Conservation (phyloP, 2,888 invertebrate species). For the Notocelia uddmanniana region DNA sequence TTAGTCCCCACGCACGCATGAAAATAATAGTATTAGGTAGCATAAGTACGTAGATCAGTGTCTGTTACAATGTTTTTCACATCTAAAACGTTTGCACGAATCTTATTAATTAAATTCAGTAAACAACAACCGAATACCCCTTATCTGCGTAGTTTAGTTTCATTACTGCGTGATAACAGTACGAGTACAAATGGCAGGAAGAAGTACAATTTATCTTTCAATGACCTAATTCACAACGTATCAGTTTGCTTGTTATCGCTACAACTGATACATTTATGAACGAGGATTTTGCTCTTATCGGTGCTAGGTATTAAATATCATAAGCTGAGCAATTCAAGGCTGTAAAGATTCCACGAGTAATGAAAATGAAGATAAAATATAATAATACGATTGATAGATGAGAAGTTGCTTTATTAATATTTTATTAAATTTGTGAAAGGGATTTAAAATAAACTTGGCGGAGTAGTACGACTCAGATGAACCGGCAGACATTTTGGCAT, state of each 20-base stretch:
- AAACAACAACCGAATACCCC: constrained; percentile 8
- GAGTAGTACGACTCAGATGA: constrained; percentile 25
- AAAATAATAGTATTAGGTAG: too few relatives aligned
- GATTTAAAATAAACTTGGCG: constrained; percentile 33
- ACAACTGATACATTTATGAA: constrained; percentile 36
- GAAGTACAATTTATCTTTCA: constrained; percentile 39
- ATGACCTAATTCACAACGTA: constrained; percentile 45
- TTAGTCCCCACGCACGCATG: too few relatives aligned
- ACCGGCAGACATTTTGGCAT: constrained; percentile 44
- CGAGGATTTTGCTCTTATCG: constrained; percentile 40
- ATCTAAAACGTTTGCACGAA: not conserved
- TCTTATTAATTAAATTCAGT: constrained; percentile 20
- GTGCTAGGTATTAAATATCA: constrained; percentile 31
- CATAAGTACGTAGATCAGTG: not conserved
- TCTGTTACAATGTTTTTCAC: not conserved
- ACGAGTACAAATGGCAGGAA: constrained; percentile 32
- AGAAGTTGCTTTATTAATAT: constrained; percentile 15
- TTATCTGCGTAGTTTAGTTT: constrained; percentile 25
- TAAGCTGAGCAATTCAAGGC: constrained; percentile 26
- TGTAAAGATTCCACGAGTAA: constrained; percentile 21
- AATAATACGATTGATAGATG: constrained; percentile 9
- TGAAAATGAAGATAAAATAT: constrained; percentile 8
- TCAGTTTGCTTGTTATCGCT: constrained; percentile 39
- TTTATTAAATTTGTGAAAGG: constrained; percentile 29
- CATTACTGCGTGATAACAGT: constrained; percentile 20